Percentiles rank a stretch among this genome's conserved stretches.
phyloP scores from a whole-genome alignment of 2,888 invertebrate species.

The Parapristionchus giblindavisi region DNA sequence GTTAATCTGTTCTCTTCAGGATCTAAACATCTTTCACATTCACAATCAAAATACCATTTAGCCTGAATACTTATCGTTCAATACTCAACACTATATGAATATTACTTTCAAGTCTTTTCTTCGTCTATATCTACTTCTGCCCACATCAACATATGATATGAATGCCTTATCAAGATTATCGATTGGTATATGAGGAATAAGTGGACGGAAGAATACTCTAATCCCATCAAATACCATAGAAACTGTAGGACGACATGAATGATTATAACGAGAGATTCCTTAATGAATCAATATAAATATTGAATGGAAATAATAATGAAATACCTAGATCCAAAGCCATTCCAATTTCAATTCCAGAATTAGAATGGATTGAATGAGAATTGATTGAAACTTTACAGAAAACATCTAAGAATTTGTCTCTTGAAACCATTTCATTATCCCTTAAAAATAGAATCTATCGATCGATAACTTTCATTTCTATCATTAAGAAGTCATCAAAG shows the following conservation, averaged over 20 bases:
- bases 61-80: too few species aligned
- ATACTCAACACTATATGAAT: not conserved
- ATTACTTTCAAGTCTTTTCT: constrained; percentile 50
- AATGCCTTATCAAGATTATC: constrained; percentile 45
- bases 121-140: constrained; percentile 59
- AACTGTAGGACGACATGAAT: constrained; percentile 66
- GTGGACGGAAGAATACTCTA: constrained; percentile 62
- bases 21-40: constrained; percentile 64
- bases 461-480: not conserved
- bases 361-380: constrained; percentile 67
- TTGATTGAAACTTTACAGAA: constrained; percentile 67
- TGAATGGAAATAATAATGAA: not conserved
- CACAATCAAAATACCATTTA: constrained; percentile 64
- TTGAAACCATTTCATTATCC: constrained; percentile 29
- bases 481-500: constrained; percentile 49
- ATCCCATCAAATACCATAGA: constrained; percentile 68
- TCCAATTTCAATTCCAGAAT: constrained; percentile 66
- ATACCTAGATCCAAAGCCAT: constrained; percentile 66
- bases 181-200: constrained; percentile 55
- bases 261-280: constrained; percentile 63
- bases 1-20: constrained; percentile 65
- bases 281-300: not conserved
- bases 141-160: constrained; percentile 69
- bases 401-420: constrained; percentile 55
- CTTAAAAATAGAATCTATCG: constrained; percentile 15